Conservation (phyloP, 2,797 vertebrate genomes). For the Oophaga sylvatica region DNA sequence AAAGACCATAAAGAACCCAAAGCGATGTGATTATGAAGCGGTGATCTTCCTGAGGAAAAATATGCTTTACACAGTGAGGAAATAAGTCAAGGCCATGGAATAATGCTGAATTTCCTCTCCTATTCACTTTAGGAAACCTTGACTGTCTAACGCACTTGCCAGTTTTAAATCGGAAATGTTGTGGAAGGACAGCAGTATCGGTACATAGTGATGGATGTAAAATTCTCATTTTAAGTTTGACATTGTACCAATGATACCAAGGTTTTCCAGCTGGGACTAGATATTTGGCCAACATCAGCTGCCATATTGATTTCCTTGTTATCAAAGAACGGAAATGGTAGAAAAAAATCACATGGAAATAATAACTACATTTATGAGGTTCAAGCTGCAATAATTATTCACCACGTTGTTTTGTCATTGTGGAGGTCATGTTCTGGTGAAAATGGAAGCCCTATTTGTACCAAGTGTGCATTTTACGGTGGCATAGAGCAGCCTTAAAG, state of each 20-base stretch:
- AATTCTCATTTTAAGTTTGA: constrained; percentile 12
- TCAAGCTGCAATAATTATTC: not conserved
- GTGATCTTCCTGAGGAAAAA: constrained; percentile 67
- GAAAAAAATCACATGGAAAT: not conserved
- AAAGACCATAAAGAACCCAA: constrained; percentile 47
- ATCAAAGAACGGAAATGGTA: not conserved
- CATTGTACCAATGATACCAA: constrained; percentile 17
- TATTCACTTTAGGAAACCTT: constrained; percentile 65
- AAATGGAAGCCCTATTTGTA: not conserved
- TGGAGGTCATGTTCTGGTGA: not conserved
- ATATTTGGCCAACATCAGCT: not conserved
- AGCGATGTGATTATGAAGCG: constrained; percentile 61
- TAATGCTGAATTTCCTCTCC: constrained; percentile 58
- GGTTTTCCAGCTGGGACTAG: constrained; percentile 20
- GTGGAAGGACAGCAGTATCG: constrained; percentile 41
- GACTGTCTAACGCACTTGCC: constrained; percentile 51
- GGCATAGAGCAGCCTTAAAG: too few species aligned
- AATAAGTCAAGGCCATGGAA: constrained; percentile 64
- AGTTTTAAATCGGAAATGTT: constrained; percentile 65
- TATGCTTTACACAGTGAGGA: constrained; percentile 63
- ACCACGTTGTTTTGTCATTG: too few species aligned
- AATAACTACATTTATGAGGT: not conserved
- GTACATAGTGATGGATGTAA: constrained; percentile 14
- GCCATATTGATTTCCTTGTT: constrained; percentile 4
- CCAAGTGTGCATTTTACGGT: too few species aligned